These are phyloP conservation scores for Huso huso DNA, from an alignment of 2,797 vertebrate species.

Conservation along the genomic window DNA sequence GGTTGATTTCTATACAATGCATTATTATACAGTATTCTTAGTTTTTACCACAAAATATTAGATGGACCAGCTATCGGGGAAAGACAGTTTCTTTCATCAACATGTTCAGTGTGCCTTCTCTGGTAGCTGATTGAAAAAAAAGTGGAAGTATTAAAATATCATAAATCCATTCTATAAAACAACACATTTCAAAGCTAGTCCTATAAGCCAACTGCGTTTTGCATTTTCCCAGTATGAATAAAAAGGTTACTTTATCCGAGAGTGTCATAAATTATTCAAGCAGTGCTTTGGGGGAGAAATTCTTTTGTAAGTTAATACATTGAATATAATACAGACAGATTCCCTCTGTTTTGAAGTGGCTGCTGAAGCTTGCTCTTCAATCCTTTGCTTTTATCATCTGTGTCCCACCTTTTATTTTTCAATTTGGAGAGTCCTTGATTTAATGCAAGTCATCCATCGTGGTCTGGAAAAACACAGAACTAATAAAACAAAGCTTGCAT, in stretches of 20 bases:
- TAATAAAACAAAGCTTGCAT: constrained; percentile 4
- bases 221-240: neutral
- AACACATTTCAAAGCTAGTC: too few species aligned
- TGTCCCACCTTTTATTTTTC: neutral
- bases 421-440: constrained; percentile 16
- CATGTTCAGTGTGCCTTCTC: neutral
- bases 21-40: too few species aligned
- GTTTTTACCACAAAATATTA: too few species aligned
- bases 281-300: neutral
- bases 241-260: neutral
- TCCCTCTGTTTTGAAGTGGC: constrained; percentile 10
- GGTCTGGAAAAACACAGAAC: neutral
- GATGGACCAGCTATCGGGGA: too few species aligned
- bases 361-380: constrained; percentile 11
- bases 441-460: constrained; percentile 10
- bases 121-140: constrained; percentile 11
- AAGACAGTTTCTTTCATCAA: too few species aligned
- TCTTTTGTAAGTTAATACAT: constrained; percentile 11
- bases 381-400: constrained; percentile 11
- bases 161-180: too few species aligned
- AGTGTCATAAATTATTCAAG: constrained; percentile 9
- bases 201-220: neutral
- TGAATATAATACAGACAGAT: neutral
- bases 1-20: too few species aligned
- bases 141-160: neutral